Evolutionary conservation across 2,113 vertebrate species (phyloP).

Genomic region (Laticauda laticaudata): DNA sequence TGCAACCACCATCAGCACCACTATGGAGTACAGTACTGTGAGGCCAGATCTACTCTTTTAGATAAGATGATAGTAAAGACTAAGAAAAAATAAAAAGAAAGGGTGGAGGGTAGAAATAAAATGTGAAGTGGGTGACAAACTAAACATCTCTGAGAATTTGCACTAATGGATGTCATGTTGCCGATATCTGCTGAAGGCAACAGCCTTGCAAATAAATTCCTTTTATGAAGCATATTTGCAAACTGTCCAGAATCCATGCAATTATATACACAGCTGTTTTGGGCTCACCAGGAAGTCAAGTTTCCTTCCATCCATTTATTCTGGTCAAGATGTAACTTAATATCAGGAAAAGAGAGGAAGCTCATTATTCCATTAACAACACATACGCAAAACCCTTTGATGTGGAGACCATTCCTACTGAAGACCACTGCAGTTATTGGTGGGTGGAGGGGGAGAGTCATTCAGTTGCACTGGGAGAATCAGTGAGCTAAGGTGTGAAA

Average conservation of each 20-base stretch:
- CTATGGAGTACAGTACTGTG: not conserved
- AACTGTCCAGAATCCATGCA: not conserved
- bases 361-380: not conserved
- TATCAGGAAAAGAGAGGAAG: not conserved
- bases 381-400: not conserved
- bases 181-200: not conserved
- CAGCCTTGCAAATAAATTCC: not conserved
- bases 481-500: not conserved
- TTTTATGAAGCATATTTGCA: not conserved
- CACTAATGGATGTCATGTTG: not conserved
- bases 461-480: not conserved
- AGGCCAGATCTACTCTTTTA: not conserved
- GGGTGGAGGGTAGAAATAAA: not conserved
- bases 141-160: not conserved
- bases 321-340: not conserved
- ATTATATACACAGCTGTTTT: not conserved
- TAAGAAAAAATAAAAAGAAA: not conserved
- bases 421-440: not conserved
- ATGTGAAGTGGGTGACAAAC: not conserved
- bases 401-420: not conserved
- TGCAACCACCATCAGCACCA: not conserved
- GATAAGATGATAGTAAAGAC: not conserved
- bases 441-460: not conserved
- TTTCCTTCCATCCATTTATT: not conserved
- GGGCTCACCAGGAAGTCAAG: not conserved